Evolutionary conservation across 2,888 invertebrate genomes (phyloP).

Genomic region (Drosophila tanythrix): DNA sequence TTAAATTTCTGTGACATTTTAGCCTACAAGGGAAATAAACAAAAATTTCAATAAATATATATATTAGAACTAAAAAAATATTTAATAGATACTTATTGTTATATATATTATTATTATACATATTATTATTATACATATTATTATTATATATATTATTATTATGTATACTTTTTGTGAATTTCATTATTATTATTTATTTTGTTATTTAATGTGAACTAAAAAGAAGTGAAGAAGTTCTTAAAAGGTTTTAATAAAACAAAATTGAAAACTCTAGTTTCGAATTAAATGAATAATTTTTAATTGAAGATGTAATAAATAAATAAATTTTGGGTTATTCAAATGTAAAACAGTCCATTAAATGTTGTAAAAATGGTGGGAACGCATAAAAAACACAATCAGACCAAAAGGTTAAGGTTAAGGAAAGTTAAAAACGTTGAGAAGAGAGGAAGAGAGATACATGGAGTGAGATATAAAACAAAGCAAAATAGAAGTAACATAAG

Average conservation of each 20-base stretch:
- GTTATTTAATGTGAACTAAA: neutral
- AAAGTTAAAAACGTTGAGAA: neutral
- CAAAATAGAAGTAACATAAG: neutral
- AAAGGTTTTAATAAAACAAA: neutral
- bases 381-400: neutral
- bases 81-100: neutral
- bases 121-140: too few relatives aligned
- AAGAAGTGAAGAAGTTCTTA: too few relatives aligned
- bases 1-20: constrained; percentile 80
- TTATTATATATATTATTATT: too few relatives aligned
- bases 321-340: neutral
- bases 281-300: neutral
- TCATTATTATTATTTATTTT: neutral
- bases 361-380: neutral
- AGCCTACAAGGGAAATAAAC: constrained; percentile 24
- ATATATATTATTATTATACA: too few relatives aligned
- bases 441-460: neutral
- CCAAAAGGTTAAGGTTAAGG: neutral
- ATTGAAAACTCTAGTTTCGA: neutral
- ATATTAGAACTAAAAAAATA: neutral
- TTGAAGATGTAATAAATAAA: neutral
- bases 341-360: neutral
- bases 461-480: neutral
- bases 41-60: neutral
- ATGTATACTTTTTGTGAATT: neutral